phyloP scores from a whole-genome alignment of 2,113 vertebrate species.

The Hiodon alosoides region DNA sequence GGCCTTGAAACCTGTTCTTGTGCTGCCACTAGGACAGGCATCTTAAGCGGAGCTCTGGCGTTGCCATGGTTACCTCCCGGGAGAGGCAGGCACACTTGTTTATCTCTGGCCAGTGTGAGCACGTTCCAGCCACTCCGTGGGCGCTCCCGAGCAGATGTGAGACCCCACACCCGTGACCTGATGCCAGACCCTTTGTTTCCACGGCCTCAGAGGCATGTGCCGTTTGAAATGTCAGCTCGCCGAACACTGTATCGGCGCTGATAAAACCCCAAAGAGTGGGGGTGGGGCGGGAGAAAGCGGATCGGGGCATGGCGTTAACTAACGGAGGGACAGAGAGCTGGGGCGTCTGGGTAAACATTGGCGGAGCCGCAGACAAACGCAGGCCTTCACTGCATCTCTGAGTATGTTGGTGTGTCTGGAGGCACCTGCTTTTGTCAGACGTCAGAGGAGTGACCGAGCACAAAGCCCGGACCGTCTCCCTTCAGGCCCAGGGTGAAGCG shows the following conservation, averaged over 20 bases:
- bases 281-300: not conserved
- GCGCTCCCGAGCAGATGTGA: conserved; percentile 55
- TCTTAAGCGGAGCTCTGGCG: conserved; percentile 46
- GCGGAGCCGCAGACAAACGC: conserved; percentile 44
- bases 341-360: too few relatives aligned
- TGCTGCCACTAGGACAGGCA: conserved; percentile 26
- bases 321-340: too few relatives aligned
- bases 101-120: conserved; percentile 58
- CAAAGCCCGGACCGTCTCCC: conserved; percentile 9
- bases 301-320: too few relatives aligned
- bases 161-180: not conserved
- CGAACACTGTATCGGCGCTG: not conserved
- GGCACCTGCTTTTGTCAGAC: conserved; percentile 52
- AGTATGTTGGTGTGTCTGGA: conserved; percentile 31
- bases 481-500: not conserved
- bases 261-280: not conserved
- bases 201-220: not conserved
- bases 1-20: conserved; percentile 28
- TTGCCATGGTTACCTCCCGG: conserved; percentile 65
- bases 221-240: not conserved
- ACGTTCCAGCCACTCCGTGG: conserved; percentile 21
- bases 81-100: conserved; percentile 65
- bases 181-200: not conserved
- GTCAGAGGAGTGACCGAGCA: conserved; percentile 44
- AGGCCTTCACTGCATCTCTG: conserved; percentile 36